Evolutionary conservation across 2,888 invertebrate species (phyloP).

Genomic region (Xylota sylvarum): DNA sequence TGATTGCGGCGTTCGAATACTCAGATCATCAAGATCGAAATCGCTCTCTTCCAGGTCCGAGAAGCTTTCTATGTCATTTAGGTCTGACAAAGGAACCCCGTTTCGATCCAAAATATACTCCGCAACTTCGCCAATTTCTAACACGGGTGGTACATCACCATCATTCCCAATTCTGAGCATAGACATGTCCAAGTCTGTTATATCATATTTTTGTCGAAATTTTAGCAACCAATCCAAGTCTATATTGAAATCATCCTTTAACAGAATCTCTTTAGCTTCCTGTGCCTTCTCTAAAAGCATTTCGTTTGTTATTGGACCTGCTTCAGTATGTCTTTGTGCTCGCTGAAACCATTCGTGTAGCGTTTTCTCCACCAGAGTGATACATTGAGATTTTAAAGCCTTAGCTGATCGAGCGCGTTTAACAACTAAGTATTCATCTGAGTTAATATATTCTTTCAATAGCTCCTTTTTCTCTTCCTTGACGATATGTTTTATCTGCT

Average conservation of each 20-base stretch:
- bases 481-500: slow-evolving; percentile 18
- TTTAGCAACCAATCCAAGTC: slow-evolving; percentile 29
- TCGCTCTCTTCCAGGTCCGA: neutral
- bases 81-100: neutral
- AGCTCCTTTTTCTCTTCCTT: neutral
- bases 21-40: neutral
- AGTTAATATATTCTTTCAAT: slow-evolving; percentile 3
- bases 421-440: neutral
- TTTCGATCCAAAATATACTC: slow-evolving; percentile 20
- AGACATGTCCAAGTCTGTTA: slow-evolving; percentile 55
- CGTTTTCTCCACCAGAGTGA: slow-evolving; percentile 28
- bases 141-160: neutral
- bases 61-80: neutral
- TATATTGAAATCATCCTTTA: neutral
- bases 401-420: neutral
- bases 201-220: slow-evolving; percentile 45
- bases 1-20: neutral
- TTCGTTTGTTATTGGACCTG: slow-evolving; percentile 54
- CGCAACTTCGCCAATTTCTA: slow-evolving; percentile 39
- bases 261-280: slow-evolving; percentile 26
- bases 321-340: slow-evolving; percentile 38
- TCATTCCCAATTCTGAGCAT: slow-evolving; percentile 33
- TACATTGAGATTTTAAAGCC: neutral
- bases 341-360: slow-evolving; percentile 63
- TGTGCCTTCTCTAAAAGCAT: slow-evolving; percentile 48